Percentiles rank a stretch among this genome's conserved stretches.
Conservation (phyloP, 2,888 invertebrate species). For the Amiota mariae region DNA sequence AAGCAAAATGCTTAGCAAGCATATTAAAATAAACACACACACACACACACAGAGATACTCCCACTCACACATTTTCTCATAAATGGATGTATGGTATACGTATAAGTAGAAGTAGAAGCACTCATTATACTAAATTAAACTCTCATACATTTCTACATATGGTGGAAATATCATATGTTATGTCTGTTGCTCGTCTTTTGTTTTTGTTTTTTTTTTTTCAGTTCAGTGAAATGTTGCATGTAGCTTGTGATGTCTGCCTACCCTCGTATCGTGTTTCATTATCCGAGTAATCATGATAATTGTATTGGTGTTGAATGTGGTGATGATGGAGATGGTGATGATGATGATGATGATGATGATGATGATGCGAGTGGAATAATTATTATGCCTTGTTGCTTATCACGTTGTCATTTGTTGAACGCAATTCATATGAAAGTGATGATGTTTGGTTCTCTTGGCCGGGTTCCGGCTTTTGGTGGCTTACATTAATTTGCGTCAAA, state of each 20-base stretch:
- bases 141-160: neutral
- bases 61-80: neutral
- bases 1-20: neutral
- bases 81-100: neutral
- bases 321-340: neutral
- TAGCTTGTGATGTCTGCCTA: no score
- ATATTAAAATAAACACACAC: neutral
- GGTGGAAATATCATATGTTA: neutral
- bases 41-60: neutral
- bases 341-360: conserved; percentile 2
- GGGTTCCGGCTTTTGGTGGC: neutral
- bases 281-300: conserved; percentile 6
- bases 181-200: neutral
- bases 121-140: conserved; percentile 1
- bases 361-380: neutral
- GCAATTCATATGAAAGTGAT: no score
- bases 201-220: no score
- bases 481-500: conserved; percentile 11
- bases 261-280: neutral
- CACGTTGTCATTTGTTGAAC: no score
- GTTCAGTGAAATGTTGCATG: no score
- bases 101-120: no score
- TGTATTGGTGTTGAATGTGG: neutral
- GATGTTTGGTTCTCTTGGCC: no score
- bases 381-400: no score